Conservation (phyloP, 2,113 vertebrate species). For the Nothoprocta perdicaria region DNA sequence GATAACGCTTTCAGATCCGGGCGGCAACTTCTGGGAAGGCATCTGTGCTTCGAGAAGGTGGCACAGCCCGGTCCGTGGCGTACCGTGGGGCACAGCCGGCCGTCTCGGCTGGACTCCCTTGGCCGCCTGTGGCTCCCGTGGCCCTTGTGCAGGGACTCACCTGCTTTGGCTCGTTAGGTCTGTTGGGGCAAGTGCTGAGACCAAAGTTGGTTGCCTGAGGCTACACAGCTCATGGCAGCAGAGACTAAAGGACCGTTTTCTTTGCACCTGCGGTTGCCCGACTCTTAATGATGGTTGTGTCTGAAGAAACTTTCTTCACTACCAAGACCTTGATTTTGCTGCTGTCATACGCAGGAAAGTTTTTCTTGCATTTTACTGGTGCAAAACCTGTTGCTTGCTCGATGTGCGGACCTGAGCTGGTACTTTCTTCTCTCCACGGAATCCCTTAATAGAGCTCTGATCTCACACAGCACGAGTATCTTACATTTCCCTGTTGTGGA, state of each 20-base stretch:
- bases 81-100: neutral
- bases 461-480: neutral
- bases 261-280: neutral
- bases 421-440: neutral
- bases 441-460: neutral
- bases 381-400: neutral
- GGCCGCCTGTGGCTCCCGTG: neutral
- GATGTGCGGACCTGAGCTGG: rapidly evolving
- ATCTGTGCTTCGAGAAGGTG: too few species aligned
- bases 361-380: neutral
- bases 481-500: rapidly evolving
- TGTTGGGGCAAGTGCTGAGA: neutral
- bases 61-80: too few species aligned
- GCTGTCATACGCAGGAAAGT: rapidly evolving
- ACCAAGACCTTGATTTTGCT: neutral
- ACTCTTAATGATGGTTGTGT: neutral
- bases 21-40: too few species aligned
- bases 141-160: neutral
- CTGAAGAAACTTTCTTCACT: neutral
- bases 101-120: rapidly evolving
- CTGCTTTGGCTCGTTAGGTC: rapidly evolving
- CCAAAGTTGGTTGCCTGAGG: neutral
- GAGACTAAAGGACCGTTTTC: neutral
- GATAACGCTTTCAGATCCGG: too few species aligned
- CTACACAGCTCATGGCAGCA: neutral